Base-by-base conservation (phyloP, 2,888 invertebrate genomes). In the Spatulosminthurus flaviceps region DNA sequence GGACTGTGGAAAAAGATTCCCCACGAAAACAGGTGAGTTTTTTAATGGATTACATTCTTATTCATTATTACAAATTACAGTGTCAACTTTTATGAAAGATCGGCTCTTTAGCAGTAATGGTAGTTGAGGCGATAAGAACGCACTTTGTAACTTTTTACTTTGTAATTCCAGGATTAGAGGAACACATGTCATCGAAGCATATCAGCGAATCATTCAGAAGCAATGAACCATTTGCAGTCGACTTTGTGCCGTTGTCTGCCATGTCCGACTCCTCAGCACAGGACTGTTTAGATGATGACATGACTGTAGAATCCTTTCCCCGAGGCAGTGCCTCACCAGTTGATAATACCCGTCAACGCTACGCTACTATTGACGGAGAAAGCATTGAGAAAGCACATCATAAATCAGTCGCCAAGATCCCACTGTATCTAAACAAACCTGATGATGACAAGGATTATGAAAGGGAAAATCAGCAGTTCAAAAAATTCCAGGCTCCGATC, bases 1-100 rank as follows among this genome's bases (percentile, higher is more conserved):
- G 34, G 41, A 80, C 1, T 82, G 82, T 74, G 83, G 82, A 5
- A 84, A 83, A 34, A 61, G 81, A 34, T 82, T 79, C 29, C 64
- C 79, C 28, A 77, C 82, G 4, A 79, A 79, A 16, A 78, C 78
- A 64, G 81, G 80, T 73, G n/a, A 64, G 13, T 22, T 64, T 64
- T 2, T 64, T 22, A 64, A n/a, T n/a, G n/a, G n/a, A n/a, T n/a
- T n/a, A n/a, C n/a, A n/a, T n/a, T n/a, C n/a, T n/a, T n/a, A n/a
- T n/a, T n/a, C n/a, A n/a, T n/a, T n/a, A n/a, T n/a, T n/a, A n/a
- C n/a, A n/a, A n/a, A n/a, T n/a, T n/a, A n/a, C n/a, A n/a, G n/a
- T n/a, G n/a, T n/a, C n/a, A n/a, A n/a, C n/a, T n/a, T n/a, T n/a
- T n/a, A n/a, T n/a, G n/a, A n/a, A n/a, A n/a, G n/a, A n/a, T n/a